Percentiles rank a stretch among this genome's conserved stretches.
These are phyloP conservation scores for Liolophura sinensis DNA, from an alignment of 1,140 invertebrate genomes.

Conservation along the genomic window DNA sequence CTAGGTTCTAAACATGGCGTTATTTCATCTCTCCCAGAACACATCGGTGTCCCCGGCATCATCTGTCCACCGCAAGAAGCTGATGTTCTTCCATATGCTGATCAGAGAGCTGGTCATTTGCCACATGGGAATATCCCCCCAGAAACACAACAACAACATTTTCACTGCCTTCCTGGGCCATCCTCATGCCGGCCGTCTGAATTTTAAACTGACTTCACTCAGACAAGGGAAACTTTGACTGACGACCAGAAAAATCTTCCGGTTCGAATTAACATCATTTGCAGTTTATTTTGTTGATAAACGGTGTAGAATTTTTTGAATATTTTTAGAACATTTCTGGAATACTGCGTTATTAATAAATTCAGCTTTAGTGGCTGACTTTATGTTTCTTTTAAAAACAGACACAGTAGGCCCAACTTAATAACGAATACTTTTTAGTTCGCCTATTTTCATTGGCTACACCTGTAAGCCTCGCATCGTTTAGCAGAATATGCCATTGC, in stretches of 20 bases:
- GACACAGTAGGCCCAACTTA: no score
- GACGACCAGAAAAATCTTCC: constrained; percentile 68
- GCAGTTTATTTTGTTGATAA: constrained; percentile 67
- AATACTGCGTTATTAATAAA: no score
- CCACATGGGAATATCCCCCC: constrained; percentile 16
- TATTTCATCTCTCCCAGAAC: constrained; percentile 24
- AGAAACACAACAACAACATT: constrained; percentile 30
- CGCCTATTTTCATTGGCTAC: no score
- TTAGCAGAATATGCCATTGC: no score
- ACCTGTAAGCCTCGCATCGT: no score
- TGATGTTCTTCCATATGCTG: constrained; percentile 22
- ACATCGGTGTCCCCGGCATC: constrained; percentile 15
- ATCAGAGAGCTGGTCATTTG: constrained; percentile 27
- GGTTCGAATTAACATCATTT: constrained; percentile 65
- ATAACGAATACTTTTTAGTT: no score
- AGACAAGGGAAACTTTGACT: no score
- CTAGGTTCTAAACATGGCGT: constrained; percentile 3
- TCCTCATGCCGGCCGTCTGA: constrained; percentile 53
- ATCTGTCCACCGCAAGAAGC: constrained; percentile 27
- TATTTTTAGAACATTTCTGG: no score
- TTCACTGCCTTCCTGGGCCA: constrained; percentile 11
- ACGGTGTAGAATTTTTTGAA: no score
- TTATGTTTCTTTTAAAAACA: no score
- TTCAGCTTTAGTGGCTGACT: no score
- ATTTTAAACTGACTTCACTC: constrained; percentile 72